Evolutionary conservation across 2,113 vertebrate species (phyloP).

Genomic region (Tachuris rubrigastra): DNA sequence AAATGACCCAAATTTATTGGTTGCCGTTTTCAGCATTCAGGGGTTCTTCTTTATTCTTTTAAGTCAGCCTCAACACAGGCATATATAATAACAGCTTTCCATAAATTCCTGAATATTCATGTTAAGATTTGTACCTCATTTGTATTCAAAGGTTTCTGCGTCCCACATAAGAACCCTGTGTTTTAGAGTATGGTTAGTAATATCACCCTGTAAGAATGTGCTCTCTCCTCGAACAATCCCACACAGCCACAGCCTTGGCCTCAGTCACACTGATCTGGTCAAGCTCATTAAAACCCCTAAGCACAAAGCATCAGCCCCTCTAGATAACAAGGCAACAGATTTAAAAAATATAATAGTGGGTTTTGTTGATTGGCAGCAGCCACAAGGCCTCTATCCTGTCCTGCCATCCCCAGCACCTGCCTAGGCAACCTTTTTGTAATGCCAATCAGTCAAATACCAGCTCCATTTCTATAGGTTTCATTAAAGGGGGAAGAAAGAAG

Average conservation of each 20-base stretch:
- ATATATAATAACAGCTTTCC: not conserved
- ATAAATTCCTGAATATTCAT: conserved; percentile 57
- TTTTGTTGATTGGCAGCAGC: conserved; percentile 51
- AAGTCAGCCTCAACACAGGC: not conserved
- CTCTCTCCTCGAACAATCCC: conserved; percentile 27
- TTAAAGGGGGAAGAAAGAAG: conserved; percentile 36
- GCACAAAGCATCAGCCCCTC: not conserved
- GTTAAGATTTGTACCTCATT: conserved; percentile 15
- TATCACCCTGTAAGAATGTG: conserved; percentile 47
- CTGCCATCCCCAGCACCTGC: conserved; percentile 52
- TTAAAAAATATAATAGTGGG: conserved; percentile 20
- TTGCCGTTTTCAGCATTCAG: not conserved
- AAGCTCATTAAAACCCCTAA: conserved; percentile 33
- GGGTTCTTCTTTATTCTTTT: not conserved
- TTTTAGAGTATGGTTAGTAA: conserved; percentile 12
- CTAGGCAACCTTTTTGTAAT: conserved; percentile 56
- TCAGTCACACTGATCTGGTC: conserved; percentile 15
- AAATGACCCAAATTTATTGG: not conserved
- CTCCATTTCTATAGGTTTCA: conserved; percentile 50
- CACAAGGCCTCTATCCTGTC: conserved; percentile 29
- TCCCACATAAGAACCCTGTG: not conserved
- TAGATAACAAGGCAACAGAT: conserved; percentile 1
- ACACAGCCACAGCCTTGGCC: not conserved
- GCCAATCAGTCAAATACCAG: conserved; percentile 45
- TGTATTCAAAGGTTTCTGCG: not conserved